phyloP scores from a whole-genome alignment of 2,113 vertebrate species.

The Taurulus bubalis region DNA sequence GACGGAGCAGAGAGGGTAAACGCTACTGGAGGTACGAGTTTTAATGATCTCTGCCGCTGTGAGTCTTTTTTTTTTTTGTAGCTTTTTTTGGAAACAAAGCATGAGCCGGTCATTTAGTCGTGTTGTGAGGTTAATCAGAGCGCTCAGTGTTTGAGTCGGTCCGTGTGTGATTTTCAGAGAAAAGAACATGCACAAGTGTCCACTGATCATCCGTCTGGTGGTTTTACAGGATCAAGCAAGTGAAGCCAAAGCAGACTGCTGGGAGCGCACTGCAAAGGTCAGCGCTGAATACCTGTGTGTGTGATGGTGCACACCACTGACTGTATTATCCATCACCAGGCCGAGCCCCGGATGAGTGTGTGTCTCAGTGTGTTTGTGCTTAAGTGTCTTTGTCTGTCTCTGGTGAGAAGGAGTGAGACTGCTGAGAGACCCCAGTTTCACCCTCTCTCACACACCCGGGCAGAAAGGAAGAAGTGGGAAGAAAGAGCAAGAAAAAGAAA shows the following conservation, averaged over 20 bases:
- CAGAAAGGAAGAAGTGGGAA: constrained; percentile 40
- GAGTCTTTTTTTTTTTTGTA: neutral
- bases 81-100: constrained; percentile 26
- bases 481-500: constrained; percentile 61
- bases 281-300: constrained; percentile 83
- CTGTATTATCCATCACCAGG: constrained; percentile 82
- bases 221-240: constrained; percentile 67
- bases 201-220: constrained; percentile 71
- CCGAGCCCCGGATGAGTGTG: constrained; percentile 59
- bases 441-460: constrained; percentile 46
- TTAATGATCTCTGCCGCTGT: constrained; percentile 60
- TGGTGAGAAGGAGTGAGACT: constrained; percentile 58
- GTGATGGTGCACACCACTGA: constrained; percentile 87
- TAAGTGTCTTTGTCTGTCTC: constrained; percentile 79
- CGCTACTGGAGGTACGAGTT: constrained; percentile 57
- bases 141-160: constrained; percentile 4
- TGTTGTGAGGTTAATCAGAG: constrained; percentile 46
- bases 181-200: constrained; percentile 57
- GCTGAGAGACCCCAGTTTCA: constrained; percentile 60
- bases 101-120: neutral
- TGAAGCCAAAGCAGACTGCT: constrained; percentile 73
- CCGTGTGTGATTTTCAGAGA: constrained; percentile 25
- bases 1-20: constrained; percentile 63
- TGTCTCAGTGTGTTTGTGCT: constrained; percentile 58
- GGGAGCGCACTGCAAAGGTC: constrained; percentile 82